Conservation (phyloP, 2,888 invertebrate genomes). For the Orthosia incerta region DNA sequence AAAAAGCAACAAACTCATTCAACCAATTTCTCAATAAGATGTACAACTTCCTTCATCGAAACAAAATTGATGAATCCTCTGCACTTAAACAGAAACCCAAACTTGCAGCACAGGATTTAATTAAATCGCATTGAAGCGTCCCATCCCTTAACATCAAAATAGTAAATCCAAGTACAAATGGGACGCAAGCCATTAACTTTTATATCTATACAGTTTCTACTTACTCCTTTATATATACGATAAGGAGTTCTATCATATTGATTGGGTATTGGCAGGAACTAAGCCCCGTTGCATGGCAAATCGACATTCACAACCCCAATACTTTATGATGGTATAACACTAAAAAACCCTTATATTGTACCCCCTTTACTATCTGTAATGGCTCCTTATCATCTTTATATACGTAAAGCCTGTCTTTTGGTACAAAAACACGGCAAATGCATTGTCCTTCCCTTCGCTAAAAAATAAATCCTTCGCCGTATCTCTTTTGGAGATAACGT, state of each 20-base stretch:
- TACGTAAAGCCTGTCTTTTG: constrained; percentile 78
- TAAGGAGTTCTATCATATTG: constrained; percentile 59
- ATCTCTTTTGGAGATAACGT: constrained; percentile 75
- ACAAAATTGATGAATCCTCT: constrained; percentile 19
- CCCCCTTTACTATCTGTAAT: constrained; percentile 79
- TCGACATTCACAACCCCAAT: constrained; percentile 76
- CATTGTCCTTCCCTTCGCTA: constrained; percentile 79
- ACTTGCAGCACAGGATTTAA: constrained; percentile 33
- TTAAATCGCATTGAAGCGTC: constrained; percentile 46
- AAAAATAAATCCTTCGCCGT: constrained; percentile 74
- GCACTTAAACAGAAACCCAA: constrained; percentile 7
- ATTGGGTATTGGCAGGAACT: constrained; percentile 66
- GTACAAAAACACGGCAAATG: constrained; percentile 80
- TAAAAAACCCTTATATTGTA: constrained; percentile 77
- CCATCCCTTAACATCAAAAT: constrained; percentile 46
- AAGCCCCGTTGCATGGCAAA: constrained; percentile 79
- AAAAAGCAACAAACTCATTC: not conserved
- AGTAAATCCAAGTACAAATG: constrained; percentile 53
- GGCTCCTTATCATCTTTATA: constrained; percentile 88
- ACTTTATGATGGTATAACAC: constrained; percentile 70
- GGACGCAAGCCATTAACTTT: constrained; percentile 58
- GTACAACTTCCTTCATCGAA: not conserved
- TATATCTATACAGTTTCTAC: constrained; percentile 43
- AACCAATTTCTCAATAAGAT: not conserved
- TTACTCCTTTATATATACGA: constrained; percentile 41